Conservation (phyloP, 2,113 vertebrate species). For the Microcebus tavaratra region DNA sequence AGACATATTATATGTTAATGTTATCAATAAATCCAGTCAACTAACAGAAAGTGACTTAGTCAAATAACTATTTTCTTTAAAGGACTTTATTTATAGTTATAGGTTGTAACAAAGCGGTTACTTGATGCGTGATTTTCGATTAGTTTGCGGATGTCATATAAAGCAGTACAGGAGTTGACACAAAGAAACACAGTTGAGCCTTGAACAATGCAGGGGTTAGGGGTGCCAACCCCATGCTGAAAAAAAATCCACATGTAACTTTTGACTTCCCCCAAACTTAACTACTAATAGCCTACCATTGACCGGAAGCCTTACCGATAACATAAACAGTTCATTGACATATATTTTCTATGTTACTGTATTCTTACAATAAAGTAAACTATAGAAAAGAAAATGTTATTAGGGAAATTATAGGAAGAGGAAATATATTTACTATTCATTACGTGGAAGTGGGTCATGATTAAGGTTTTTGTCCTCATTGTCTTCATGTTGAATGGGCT, state of each 20-base stretch:
- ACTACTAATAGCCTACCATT: background rate
- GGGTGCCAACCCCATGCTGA: background rate
- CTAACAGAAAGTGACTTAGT: background rate
- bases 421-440: background rate
- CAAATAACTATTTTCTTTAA: background rate
- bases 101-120: background rate
- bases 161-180: no score
- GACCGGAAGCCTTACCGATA: background rate
- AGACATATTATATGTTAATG: background rate
- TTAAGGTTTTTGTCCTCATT: background rate
- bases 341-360: background rate
- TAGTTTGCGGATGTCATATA: fast-evolving
- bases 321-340: background rate
- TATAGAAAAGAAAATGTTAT: background rate
- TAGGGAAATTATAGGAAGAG: background rate
- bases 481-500: background rate
- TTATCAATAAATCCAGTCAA: background rate
- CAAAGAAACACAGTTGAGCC: background rate
- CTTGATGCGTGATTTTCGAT: background rate
- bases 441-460: background rate
- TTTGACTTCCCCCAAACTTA: background rate
- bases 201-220: background rate
- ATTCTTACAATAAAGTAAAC: background rate
- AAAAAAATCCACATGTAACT: background rate
- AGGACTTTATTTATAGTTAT: no score